Conservation (phyloP, 2,113 vertebrate genomes). For the Antigone vipio region DNA sequence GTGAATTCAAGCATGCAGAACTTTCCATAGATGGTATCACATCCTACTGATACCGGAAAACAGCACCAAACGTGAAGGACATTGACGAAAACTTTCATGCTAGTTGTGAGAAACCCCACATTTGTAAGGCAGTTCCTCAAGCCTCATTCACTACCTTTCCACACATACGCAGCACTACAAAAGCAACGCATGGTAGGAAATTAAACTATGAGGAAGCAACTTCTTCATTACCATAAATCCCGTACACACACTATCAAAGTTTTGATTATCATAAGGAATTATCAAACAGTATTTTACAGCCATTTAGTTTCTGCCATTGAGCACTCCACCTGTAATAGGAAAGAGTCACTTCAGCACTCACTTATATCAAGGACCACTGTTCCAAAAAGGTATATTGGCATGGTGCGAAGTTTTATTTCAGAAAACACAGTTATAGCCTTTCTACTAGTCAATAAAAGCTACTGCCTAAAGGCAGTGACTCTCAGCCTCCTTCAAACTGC, state of each 20-base stretch:
- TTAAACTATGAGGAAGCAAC: neutral
- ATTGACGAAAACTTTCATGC: neutral
- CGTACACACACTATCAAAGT: neutral
- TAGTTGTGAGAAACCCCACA: accelerated
- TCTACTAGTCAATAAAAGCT: neutral
- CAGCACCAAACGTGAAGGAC: neutral
- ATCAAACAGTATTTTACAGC: neutral
- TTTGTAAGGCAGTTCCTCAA: neutral
- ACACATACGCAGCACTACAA: neutral
- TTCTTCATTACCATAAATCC: neutral
- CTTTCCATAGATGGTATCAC: neutral
- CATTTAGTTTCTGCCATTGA: neutral
- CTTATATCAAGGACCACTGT: neutral
- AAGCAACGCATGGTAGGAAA: neutral
- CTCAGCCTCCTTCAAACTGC: neutral
- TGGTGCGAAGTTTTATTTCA: neutral
- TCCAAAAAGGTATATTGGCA: neutral
- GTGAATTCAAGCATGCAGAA: neutral
- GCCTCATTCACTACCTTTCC: neutral
- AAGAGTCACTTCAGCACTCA: neutral
- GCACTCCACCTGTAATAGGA: neutral
- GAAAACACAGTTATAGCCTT: neutral
- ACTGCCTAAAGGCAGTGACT: neutral
- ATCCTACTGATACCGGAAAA: neutral
- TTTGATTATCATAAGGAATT: neutral